Conservation (phyloP, 2,113 vertebrate species). For the Vulpes ferrilata region DNA sequence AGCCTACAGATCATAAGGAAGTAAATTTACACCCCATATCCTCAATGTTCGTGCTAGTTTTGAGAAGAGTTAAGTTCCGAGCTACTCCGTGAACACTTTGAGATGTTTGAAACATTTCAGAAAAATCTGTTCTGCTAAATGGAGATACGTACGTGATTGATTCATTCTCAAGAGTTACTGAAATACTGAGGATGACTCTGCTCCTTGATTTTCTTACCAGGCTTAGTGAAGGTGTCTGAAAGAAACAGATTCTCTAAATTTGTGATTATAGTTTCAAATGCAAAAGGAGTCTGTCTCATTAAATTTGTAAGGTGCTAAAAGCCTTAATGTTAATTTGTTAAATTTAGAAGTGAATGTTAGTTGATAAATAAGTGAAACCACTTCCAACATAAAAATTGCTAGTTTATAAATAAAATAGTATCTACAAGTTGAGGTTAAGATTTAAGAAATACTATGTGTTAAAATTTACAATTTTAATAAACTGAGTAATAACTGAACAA, state of each 20-base stretch:
- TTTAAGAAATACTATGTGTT: constrained; percentile 35
- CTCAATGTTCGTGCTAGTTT: not conserved
- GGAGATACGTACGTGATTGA: not conserved
- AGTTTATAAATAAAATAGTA: constrained; percentile 48
- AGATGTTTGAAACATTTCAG: not conserved
- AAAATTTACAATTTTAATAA: constrained; percentile 26
- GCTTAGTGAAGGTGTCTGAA: not conserved
- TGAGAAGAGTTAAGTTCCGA: not conserved
- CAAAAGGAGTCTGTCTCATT: not conserved
- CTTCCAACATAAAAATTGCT: constrained; percentile 20
- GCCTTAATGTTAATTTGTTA: constrained; percentile 22
- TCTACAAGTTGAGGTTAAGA: not conserved
- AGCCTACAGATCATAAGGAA: not conserved
- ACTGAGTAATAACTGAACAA: constrained; percentile 18
- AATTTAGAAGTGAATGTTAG: constrained; percentile 52
- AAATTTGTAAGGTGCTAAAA: constrained; percentile 4
- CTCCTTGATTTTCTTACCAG: not conserved
- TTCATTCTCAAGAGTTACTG: not conserved
- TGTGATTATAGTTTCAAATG: not conserved
- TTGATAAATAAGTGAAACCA: constrained; percentile 10
- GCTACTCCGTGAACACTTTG: not conserved
- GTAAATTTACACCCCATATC: not conserved
- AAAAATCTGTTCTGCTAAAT: not conserved
- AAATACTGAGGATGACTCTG: not conserved
- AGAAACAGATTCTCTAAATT: not conserved